Conservation (phyloP, 2,888 invertebrate species). For the Muschampia plurimacula region DNA sequence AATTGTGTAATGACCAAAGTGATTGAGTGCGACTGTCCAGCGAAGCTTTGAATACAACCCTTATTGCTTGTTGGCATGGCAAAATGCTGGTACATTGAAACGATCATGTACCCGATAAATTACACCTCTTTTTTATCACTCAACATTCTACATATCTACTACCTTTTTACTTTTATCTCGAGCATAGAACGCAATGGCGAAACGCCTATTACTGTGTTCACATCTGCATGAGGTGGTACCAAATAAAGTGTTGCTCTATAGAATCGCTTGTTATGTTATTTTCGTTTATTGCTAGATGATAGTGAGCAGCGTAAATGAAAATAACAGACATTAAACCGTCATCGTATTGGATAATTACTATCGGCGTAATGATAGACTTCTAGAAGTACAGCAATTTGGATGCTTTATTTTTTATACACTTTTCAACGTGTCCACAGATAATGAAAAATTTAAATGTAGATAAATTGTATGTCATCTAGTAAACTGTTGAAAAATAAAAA, state of each 20-base stretch:
- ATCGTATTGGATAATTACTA: slow-evolving; percentile 77
- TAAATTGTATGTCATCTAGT: slow-evolving; percentile 56
- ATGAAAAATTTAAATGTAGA: slow-evolving; percentile 55
- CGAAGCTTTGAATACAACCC: slow-evolving; percentile 39
- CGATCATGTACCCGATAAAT: slow-evolving; percentile 50
- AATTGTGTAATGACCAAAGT: slow-evolving; percentile 62
- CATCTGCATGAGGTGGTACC: slow-evolving; percentile 33
- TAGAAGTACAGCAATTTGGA: slow-evolving; percentile 63
- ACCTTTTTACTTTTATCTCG: slow-evolving; percentile 25
- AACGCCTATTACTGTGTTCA: slow-evolving; percentile 22
- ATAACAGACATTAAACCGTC: slow-evolving; percentile 71
- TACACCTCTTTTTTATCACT: slow-evolving; percentile 50
- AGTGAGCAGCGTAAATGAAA: slow-evolving; percentile 60
- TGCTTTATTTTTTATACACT: slow-evolving; percentile 54
- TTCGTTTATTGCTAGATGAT: slow-evolving; percentile 54
- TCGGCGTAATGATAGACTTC: slow-evolving; percentile 64
- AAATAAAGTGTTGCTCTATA: slow-evolving; percentile 61
- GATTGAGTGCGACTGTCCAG: slow-evolving; percentile 55
- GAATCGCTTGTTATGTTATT: slow-evolving; percentile 59
- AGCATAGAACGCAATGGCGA: slow-evolving; percentile 14
- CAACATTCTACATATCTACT: slow-evolving; percentile 30
- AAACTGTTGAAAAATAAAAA: slow-evolving; percentile 56
- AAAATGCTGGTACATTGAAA: slow-evolving; percentile 44
- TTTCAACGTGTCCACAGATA: slow-evolving; percentile 60
- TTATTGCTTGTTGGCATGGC: slow-evolving; percentile 35